Evolutionary conservation across 2,888 invertebrate genomes (phyloP), one percentile per base, ranked within the genome.

Genomic region (Clistopyga incitator): DNA sequence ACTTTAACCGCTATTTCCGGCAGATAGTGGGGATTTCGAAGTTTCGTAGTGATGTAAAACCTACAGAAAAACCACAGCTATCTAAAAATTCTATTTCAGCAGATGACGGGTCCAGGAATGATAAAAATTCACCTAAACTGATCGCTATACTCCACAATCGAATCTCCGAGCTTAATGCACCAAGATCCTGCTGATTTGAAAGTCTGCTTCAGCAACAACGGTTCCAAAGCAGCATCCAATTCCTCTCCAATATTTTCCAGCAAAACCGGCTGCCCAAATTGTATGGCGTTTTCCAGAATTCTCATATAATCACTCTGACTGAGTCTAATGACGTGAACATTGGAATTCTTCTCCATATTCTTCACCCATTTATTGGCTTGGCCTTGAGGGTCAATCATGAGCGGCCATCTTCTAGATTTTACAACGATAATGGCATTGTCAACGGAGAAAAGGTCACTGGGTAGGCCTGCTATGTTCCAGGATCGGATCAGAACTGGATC

Each of bases 331-430:
- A 98, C 95, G 84, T 96, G 96, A 23, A 98, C 92, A 90, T 97
- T 97, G 88, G 97, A 96, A 0, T 95, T 94, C 90, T 97, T 98
- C 92, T 98, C 98, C 96, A 98, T 96, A 92, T 98, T 98, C 93
- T 98, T 98, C 45, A 98, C 95, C 98, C 98, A 99, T 90, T 97
- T 97, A 91, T 98, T 98, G 0, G 98, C 98, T 92, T 98, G 98
- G 0, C 97, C 97, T 91, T 99, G 98, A 0, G 99, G 99, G 94
- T 99, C 99, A 88, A 99, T 98, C 97, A 98, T 97, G 20, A 99
- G 94, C 0, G 98, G 97, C 97, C 98, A 99, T 74, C 98, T 95
- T 61, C 98, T 95, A 0, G 98, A 97, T 90, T 97, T 97, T 95
- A 96, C 96, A 75, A 98, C 96, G 87, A 99, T 98, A 86, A 98